These are phyloP conservation scores for Aplocera efformata DNA, from an alignment of 2,888 invertebrate species.

Conservation along the genomic window DNA sequence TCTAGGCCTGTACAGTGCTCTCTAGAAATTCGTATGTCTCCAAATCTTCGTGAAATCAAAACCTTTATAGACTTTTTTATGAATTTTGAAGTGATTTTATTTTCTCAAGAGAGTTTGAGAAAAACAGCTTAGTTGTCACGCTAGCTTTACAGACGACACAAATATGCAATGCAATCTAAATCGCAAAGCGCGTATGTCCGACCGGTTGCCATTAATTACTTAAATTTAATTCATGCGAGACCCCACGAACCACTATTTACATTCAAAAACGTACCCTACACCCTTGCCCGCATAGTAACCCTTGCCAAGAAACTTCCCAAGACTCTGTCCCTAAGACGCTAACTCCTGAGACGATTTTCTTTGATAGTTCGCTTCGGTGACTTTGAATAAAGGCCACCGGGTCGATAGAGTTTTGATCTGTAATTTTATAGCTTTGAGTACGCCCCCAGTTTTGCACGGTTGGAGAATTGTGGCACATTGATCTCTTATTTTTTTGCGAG, in stretches of 20 bases:
- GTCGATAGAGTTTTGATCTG: constrained; percentile 79
- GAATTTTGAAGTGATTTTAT: too few relatives aligned
- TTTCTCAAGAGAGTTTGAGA: too few relatives aligned
- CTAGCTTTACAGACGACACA: constrained; percentile 40
- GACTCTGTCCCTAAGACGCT: constrained; percentile 66
- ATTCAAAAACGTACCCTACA: constrained; percentile 71
- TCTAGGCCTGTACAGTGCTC: too few relatives aligned
- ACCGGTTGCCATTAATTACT: constrained; percentile 73
- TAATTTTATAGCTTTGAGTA: constrained; percentile 78
- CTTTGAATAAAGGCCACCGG: constrained; percentile 74
- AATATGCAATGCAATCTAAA: constrained; percentile 47
- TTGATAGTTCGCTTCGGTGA: constrained; percentile 78
- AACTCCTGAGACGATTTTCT: constrained; percentile 78
- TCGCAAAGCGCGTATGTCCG: constrained; percentile 33
- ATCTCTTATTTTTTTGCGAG: constrained; percentile 61
- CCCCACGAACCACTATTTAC: constrained; percentile 72
- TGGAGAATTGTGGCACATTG: constrained; percentile 67
- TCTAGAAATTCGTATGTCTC: too few relatives aligned
- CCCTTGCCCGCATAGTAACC: constrained; percentile 73
- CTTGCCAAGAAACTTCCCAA: constrained; percentile 71
- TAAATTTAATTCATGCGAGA: constrained; percentile 79
- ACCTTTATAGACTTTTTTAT: too few relatives aligned
- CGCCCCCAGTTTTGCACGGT: constrained; percentile 59
- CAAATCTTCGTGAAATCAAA: too few relatives aligned
- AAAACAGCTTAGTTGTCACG: too few relatives aligned